Evolutionary conservation across 2,797 vertebrate genomes (phyloP), one percentile per base, ranked within the genome.

Genomic region (Botia almorhae): DNA sequence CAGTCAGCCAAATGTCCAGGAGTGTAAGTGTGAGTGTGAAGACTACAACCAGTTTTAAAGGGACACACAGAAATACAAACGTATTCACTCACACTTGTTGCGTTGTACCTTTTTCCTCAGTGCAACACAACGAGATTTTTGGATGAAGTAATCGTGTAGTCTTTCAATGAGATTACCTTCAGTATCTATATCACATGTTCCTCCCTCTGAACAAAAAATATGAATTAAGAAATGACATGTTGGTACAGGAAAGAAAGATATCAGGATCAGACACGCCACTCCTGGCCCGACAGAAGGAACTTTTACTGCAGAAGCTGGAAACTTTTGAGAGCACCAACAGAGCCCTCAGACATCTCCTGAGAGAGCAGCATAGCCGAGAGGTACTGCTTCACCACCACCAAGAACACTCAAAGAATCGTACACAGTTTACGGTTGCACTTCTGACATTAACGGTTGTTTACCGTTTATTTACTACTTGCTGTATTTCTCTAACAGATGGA

Each of bases 291-390:
- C 95, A 98, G 82, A 96, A 97, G 81, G 95, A 97, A 69, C 91
- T 96, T 70, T 90, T 98, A 84, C 87, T 98, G 13, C 95, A 97
- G 89, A 98, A 97, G 74, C 81, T 98, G 90, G 94, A 94, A 83
- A 95, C 93, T 0, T 97, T 98, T 77, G 96, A 97, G 85, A 92
- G 93, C 82, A 96, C 96, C 50, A 98, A 97, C 89, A 88, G 90
- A 74, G 92, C 92, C 0, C 94, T 98, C 33, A 90, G 95, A 19
- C 92, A 92, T 4, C 93, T 98, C 43, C 93, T 99, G 43, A 92
- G 93, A 82, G 95, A 97, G 61, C 96, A 96, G 71, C 95, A 93
- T 0, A 83, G 80, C 26, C 90, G 90, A 60, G 95, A 97, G 96
- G 97, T 97, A 84, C 14, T 19, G 8, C 2, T 71, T 67, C 65